Conservation (phyloP, 37 sponge, comb jelly and placozoan genomes). For the Haliclona indistincta region DNA sequence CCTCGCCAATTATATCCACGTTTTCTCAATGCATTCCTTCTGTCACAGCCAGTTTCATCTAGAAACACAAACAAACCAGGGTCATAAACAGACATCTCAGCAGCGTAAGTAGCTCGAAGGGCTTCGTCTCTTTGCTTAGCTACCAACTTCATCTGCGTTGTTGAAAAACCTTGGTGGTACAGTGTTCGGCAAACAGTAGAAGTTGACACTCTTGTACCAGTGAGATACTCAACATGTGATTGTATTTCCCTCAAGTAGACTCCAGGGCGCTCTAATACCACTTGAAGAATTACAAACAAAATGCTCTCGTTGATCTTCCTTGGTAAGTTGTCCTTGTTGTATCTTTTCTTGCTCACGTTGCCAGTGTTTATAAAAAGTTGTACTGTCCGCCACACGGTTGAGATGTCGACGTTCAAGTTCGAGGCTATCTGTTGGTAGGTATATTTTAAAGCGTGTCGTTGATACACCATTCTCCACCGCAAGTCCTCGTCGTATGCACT, state of each 20-base stretch:
- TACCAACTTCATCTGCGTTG: not conserved
- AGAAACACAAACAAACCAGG: not conserved
- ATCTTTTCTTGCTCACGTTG: not conserved
- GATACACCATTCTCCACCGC: slow-evolving; percentile 29
- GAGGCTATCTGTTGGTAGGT: not conserved
- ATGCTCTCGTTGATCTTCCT: not conserved
- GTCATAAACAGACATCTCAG: slow-evolving; percentile 2
- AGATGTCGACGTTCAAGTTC: slow-evolving; percentile 18
- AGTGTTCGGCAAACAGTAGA: not conserved
- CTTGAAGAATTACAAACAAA: slow-evolving; percentile 1
- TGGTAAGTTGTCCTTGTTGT: not conserved
- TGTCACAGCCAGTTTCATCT: slow-evolving; percentile 22
- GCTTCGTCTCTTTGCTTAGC: not conserved
- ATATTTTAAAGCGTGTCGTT: not conserved
- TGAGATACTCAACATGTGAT: not conserved
- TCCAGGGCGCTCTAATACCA: slow-evolving; percentile 7
- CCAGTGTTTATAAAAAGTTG: slow-evolving; percentile 1
- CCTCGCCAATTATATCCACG: slow-evolving; percentile 6
- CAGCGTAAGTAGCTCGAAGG: not conserved
- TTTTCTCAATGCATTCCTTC: not conserved
- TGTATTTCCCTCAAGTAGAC: slow-evolving; percentile 4
- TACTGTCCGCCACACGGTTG: slow-evolving; percentile 5
- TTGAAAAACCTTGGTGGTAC: not conserved
- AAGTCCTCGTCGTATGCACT: slow-evolving; percentile 11
- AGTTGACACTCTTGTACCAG: not conserved